Base-by-base conservation (phyloP, 2,113 vertebrate genomes). In the Grammomys dolichurus region DNA sequence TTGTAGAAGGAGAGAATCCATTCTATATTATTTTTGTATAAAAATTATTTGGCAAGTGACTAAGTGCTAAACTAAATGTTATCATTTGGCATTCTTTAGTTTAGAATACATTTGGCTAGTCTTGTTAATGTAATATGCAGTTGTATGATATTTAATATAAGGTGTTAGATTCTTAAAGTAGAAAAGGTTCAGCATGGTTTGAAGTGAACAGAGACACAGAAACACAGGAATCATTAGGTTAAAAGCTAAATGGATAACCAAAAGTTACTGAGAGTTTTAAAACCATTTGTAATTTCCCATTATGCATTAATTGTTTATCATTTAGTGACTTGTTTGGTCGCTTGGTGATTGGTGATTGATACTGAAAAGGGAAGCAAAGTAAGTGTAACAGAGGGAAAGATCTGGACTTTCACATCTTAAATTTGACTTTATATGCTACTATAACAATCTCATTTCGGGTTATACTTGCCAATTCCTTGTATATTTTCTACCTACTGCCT, bases 181-280 rank as follows among this genome's bases (percentile, higher is more conserved):
- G 16, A 5, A 90, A 91, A 19, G n/a, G 9, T 89, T 89, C 58
- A 65, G 4, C 12, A 2, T 92, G 36, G 3, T 1, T 7, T 91
- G 33, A 77, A 76, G 31, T 33, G 77, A 69, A 75, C 46, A 56
- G 7, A 33, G 40, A 63, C 60, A 88, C 10, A 31, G 6, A 10
- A 78, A 89, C 28, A 22, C 56, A 65, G 46, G 33, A 31, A 85
- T 90, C 8, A n/a, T 60, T 84, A 87, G 67, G 43, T 72, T 85
- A 81, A 65, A 94, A 91, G 5, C 40, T 91, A 33, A 77, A 77
- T 89, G 9, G 36, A 60, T 51, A 86, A 77, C 3, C 40, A 88
- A 91, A 95, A 65, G 16, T 86, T 91, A 65, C 19, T 65, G 51
- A 73, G 43, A 36, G 9, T 85, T 93, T 96, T 51, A 60, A 95